Percentiles rank a stretch among this genome's conserved stretches.
These are phyloP conservation scores for Mormyrus lacerda DNA, from an alignment of 2,113 vertebrate genomes.

Conservation along the genomic window DNA sequence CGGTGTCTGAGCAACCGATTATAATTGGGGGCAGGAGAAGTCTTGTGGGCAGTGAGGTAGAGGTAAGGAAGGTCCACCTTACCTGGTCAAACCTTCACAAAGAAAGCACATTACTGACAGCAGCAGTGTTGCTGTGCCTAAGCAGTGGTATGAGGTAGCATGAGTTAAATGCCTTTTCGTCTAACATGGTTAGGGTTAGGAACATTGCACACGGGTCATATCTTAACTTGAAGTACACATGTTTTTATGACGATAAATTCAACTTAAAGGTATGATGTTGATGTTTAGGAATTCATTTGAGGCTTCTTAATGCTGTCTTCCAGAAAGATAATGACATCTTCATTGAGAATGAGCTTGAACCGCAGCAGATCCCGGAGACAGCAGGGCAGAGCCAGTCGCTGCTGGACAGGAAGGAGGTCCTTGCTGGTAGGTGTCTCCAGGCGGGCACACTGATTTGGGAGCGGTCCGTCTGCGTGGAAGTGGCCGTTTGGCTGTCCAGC, in stretches of 20 bases:
- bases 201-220: background rate
- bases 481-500: background rate
- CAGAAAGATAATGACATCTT: constrained; percentile 14
- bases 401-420: constrained; percentile 75
- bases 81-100: background rate
- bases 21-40: background rate
- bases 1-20: background rate
- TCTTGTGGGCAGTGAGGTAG: background rate
- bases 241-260: background rate
- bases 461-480: background rate
- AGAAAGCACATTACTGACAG: background rate
- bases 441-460: background rate
- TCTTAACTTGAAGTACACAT: background rate
- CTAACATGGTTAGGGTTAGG: background rate
- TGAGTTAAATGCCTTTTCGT: background rate
- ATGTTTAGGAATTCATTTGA: background rate
- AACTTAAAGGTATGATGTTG: background rate
- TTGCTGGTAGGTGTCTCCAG: constrained; percentile 58
- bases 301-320: background rate
- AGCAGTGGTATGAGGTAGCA: background rate
- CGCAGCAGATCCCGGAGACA: background rate
- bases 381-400: constrained; percentile 49
- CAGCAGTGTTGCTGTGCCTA: background rate
- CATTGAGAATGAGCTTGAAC: background rate
- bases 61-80: background rate